Percentiles rank a stretch among this genome's conserved stretches.
Conservation (phyloP, 2,113 vertebrate species). For the Hoplias malabaricus region DNA sequence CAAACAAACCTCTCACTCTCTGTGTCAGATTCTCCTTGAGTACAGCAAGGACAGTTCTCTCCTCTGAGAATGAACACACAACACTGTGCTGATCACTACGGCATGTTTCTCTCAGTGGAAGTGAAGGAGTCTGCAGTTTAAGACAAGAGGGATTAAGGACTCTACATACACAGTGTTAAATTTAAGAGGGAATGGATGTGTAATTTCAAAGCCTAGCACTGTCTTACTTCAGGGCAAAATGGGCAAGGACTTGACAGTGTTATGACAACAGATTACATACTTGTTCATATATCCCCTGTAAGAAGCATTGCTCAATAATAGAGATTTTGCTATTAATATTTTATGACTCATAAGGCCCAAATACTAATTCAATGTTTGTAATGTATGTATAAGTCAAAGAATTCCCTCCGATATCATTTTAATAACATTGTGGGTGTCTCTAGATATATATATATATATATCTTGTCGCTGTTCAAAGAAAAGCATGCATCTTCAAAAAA, state of each 20-base stretch:
- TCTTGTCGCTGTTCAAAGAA: too few species aligned
- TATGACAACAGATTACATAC: neutral
- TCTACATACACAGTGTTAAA: neutral
- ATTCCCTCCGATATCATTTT: too few species aligned
- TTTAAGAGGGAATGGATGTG: neutral
- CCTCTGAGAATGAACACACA: neutral
- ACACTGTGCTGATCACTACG: neutral
- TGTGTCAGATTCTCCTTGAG: conserved; percentile 18
- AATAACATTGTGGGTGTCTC: too few species aligned
- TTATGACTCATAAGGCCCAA: neutral
- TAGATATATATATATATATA: too few species aligned
- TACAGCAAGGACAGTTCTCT: conserved; percentile 2
- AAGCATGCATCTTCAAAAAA: too few species aligned
- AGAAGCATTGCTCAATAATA: neutral
- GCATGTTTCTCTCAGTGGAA: neutral
- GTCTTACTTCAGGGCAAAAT: neutral
- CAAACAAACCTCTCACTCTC: neutral
- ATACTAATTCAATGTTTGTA: neutral
- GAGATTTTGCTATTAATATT: neutral
- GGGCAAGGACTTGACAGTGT: neutral
- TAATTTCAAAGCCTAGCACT: conserved; percentile 2
- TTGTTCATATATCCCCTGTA: neutral
- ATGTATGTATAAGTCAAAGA: neutral
- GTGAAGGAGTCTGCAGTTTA: conserved; percentile 11
- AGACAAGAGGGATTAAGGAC: neutral